A percentile compares a stretch with the other conserved stretches of the same genome.
Evolutionary conservation across 1,140 invertebrate genomes (phyloP).

Genomic region (Caenorhabditis inopinata): DNA sequence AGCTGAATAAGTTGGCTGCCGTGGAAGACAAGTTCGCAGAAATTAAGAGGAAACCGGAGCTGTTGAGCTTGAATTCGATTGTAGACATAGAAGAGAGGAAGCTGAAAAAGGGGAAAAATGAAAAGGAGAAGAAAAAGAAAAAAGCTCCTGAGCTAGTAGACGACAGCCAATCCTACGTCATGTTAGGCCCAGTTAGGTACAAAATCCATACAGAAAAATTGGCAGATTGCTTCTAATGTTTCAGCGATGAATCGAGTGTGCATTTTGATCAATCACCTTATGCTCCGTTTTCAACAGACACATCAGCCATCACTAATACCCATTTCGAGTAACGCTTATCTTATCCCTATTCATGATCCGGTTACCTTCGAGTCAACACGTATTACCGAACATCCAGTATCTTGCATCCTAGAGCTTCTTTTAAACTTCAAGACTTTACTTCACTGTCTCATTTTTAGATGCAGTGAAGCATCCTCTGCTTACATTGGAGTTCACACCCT

Average conservation of each 20-base stretch:
- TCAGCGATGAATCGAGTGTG: not conserved
- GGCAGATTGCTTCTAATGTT: too few relatives aligned
- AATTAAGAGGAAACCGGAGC: not conserved
- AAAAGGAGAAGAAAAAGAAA: not conserved
- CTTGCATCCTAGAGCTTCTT: not conserved
- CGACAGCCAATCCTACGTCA: not conserved
- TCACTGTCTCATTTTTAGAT: not conserved
- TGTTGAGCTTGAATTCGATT: not conserved
- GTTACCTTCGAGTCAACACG: too few relatives aligned
- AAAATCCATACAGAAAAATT: too few relatives aligned
- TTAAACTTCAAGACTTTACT: not conserved
- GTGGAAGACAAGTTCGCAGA: not conserved
- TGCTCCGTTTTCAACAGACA: too few relatives aligned
- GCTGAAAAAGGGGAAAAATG: not conserved
- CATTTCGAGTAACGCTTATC: too few relatives aligned
- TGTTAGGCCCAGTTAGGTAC: not conserved
- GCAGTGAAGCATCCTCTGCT: not conserved
- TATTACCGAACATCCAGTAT: not conserved
- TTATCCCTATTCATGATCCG: too few relatives aligned
- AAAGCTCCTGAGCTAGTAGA: not conserved
- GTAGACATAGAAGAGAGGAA: not conserved
- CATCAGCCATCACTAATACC: too few relatives aligned
- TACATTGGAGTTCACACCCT: slow-evolving; percentile 1
- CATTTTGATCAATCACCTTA: too few relatives aligned
- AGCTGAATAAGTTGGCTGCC: not conserved